A percentile compares a stretch with the other conserved stretches of the same genome.
These are phyloP conservation scores for Cotesia typhae DNA, from an alignment of 1,140 invertebrate species.

Conservation along the genomic window DNA sequence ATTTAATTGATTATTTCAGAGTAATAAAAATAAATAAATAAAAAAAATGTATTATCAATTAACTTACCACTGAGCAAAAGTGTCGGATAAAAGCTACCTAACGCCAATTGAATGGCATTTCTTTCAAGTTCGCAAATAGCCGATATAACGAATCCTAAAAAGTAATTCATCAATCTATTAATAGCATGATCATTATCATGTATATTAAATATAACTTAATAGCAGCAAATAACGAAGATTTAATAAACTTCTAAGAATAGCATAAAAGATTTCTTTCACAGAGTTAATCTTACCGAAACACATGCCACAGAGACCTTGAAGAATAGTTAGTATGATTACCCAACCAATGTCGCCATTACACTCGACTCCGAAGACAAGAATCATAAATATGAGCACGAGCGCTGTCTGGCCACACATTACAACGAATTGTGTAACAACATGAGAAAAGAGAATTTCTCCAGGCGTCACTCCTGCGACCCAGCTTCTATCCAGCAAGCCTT, in stretches of 20 bases:
- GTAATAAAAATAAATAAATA: not conserved
- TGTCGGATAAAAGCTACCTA: constrained; percentile 95
- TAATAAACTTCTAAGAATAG: not conserved
- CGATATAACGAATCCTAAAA: constrained; percentile 86
- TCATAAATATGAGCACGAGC: constrained; percentile 88
- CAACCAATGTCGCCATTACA: constrained; percentile 84
- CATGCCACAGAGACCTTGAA: constrained; percentile 93
- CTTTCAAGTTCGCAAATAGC: constrained; percentile 90
- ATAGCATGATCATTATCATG: not conserved
- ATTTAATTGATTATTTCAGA: not conserved
- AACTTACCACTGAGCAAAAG: constrained; percentile 80
- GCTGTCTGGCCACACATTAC: constrained; percentile 93
- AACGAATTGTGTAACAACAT: constrained; percentile 91
- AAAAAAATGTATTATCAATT: not conserved
- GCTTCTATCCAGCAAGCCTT: constrained; percentile 88
- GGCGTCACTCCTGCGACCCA: constrained; percentile 89
- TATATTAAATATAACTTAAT: constrained; percentile 3
- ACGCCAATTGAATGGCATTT: constrained; percentile 91
- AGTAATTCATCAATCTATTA: constrained; percentile 20
- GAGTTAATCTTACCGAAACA: constrained; percentile 74
- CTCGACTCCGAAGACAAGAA: constrained; percentile 87
- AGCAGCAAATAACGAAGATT: not conserved
- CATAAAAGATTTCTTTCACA: not conserved
- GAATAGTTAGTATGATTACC: constrained; percentile 85
- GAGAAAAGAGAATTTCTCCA: constrained; percentile 89